Percentiles rank a stretch among this genome's conserved stretches.
These are phyloP conservation scores for Aleiodes sp. DNA, from an alignment of 1,140 invertebrate genomes.

Conservation along the genomic window DNA sequence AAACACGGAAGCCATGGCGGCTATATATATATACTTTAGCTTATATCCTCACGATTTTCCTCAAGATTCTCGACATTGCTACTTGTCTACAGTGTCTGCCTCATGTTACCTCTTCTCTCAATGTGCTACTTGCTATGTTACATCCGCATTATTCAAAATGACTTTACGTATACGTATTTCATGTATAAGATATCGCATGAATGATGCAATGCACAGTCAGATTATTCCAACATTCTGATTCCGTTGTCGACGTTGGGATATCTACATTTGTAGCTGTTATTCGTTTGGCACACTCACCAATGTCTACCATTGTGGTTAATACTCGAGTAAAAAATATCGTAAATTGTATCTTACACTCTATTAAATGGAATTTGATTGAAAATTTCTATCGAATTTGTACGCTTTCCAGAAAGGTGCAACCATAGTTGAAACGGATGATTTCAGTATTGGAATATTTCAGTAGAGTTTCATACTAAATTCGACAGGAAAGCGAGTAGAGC, in stretches of 20 bases:
- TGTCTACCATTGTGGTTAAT: neutral
- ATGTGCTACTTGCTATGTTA: neutral
- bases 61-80: neutral
- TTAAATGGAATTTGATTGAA: no score
- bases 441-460: no score
- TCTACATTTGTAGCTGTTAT: constrained; percentile 8
- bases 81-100: constrained; percentile 3
- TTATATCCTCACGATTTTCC: neutral
- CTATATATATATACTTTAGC: neutral
- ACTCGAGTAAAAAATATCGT: neutral
- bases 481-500: no score
- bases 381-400: no score
- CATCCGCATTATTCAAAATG: constrained; percentile 3
- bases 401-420: no score
- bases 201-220: neutral
- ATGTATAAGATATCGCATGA: neutral
- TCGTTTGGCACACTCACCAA: neutral
- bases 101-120: neutral
- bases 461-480: no score
- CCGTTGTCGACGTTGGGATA: neutral
- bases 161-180: constrained; percentile 18
- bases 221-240: constrained; percentile 4
- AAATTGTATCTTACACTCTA: no score
- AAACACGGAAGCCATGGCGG: no score
- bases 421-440: no score